Evolutionary conservation across 1,140 invertebrate species (phyloP).

Genomic region (Drosophila pachea): DNA sequence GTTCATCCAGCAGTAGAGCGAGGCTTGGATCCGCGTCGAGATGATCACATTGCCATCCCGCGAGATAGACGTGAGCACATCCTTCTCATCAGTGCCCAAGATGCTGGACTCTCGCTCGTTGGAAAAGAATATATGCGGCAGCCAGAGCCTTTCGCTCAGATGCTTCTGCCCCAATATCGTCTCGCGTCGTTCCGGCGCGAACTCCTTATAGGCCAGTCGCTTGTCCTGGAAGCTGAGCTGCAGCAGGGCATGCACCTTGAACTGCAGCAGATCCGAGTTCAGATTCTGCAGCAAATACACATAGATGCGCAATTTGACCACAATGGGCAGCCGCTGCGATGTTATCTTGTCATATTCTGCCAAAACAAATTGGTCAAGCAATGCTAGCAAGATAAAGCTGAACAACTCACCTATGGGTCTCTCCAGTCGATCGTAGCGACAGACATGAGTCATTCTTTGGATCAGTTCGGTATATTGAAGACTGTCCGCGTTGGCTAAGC

Average conservation of each 20-base stretch:
- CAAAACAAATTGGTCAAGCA: background rate
- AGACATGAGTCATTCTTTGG: slow-evolving; percentile 70
- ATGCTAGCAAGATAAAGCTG: too few species aligned
- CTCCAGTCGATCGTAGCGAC: slow-evolving; percentile 73
- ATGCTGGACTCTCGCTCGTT: slow-evolving; percentile 88
- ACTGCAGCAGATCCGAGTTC: slow-evolving; percentile 89
- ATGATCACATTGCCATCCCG: slow-evolving; percentile 87
- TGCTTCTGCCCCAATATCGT: slow-evolving; percentile 86
- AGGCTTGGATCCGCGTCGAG: slow-evolving; percentile 87
- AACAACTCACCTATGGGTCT: slow-evolving; percentile 56
- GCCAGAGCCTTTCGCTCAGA: slow-evolving; percentile 86
- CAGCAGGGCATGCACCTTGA: slow-evolving; percentile 89
- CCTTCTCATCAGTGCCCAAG: slow-evolving; percentile 85
- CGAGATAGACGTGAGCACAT: slow-evolving; percentile 87
- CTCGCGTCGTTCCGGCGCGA: slow-evolving; percentile 81
- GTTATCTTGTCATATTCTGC: slow-evolving; percentile 63
- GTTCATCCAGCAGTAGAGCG: slow-evolving; percentile 89
- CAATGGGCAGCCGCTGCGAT: slow-evolving; percentile 79
- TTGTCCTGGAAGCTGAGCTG: slow-evolving; percentile 87
- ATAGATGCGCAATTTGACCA: slow-evolving; percentile 84
- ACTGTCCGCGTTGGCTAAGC: slow-evolving; percentile 51
- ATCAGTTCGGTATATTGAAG: slow-evolving; percentile 73
- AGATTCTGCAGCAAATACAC: slow-evolving; percentile 88
- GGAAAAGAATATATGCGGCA: slow-evolving; percentile 88
- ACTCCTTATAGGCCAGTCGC: slow-evolving; percentile 83